Conservation (phyloP, 2,113 vertebrate species). For the Abramis brama region DNA sequence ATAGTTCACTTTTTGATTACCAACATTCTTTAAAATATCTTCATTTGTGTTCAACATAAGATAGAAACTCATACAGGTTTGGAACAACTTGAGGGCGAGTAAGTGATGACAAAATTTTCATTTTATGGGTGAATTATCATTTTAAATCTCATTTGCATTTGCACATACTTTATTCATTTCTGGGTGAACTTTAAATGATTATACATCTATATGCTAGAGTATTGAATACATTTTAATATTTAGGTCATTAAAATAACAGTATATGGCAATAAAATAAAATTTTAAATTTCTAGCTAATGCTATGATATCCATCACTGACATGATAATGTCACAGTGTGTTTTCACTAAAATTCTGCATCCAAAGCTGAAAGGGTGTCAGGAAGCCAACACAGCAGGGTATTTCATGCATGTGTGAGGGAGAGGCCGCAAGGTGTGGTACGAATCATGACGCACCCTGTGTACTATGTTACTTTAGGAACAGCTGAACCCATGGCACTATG, state of each 20-base stretch:
- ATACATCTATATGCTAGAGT: not conserved
- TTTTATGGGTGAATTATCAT: no score
- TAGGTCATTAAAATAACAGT: not conserved
- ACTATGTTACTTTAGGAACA: constrained; percentile 48
- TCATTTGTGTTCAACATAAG: no score
- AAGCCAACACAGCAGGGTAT: constrained; percentile 40
- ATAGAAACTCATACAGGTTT: no score
- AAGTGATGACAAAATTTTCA: no score
- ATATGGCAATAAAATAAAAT: no score
- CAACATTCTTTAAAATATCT: no score
- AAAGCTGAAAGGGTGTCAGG: not conserved
- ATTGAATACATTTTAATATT: not conserved
- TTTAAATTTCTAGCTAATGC: not conserved
- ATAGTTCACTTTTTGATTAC: no score
- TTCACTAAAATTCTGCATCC: not conserved
- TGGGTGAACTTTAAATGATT: not conserved
- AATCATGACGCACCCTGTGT: constrained; percentile 48
- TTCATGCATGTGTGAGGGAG: constrained; percentile 52
- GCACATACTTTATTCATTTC: not conserved
- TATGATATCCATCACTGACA: not conserved
- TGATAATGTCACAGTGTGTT: not conserved
- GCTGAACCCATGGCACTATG: constrained; percentile 45
- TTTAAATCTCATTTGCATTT: not conserved
- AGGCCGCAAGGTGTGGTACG: constrained; percentile 68
- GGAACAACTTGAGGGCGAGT: no score